Evolutionary conservation across 2,113 vertebrate genomes (phyloP).

Genomic region (Sarotherodon lohbergeri): DNA sequence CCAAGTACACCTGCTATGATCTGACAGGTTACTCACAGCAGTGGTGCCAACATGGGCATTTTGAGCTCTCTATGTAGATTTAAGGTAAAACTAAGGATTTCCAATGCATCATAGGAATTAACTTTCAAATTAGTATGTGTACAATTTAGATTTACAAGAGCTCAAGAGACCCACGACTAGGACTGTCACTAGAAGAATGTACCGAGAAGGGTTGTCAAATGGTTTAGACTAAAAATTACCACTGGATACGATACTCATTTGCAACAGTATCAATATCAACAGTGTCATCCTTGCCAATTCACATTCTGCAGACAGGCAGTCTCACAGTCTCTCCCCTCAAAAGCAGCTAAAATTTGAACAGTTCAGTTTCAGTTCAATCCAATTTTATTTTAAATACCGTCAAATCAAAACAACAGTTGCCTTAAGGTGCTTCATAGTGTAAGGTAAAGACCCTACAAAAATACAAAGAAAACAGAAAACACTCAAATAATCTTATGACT

Average conservation of each 20-base stretch:
- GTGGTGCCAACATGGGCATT: not conserved
- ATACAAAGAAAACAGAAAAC: too few species aligned
- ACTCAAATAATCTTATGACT: too few species aligned
- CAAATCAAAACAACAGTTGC: too few species aligned
- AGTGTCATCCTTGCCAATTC: too few species aligned
- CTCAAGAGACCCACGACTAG: fast-evolving
- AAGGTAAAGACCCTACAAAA: too few species aligned
- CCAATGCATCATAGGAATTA: not conserved
- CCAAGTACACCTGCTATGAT: not conserved
- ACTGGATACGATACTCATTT: not conserved
- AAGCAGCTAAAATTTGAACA: too few species aligned
- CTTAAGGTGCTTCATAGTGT: too few species aligned
- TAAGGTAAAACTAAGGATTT: not conserved
- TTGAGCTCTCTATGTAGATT: not conserved
- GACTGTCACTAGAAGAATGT: not conserved
- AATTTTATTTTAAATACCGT: too few species aligned
- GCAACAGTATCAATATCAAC: too few species aligned
- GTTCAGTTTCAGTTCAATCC: too few species aligned
- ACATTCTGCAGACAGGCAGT: too few species aligned
- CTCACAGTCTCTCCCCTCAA: too few species aligned
- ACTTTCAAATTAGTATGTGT: not conserved
- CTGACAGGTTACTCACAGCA: not conserved
- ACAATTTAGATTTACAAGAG: not conserved
- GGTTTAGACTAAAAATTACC: not conserved
- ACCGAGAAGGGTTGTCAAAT: not conserved